Percentiles rank a stretch among this genome's conserved stretches.
phyloP scores from a whole-genome alignment of 2,888 invertebrate genomes.

The Andrena hattorfiana region DNA sequence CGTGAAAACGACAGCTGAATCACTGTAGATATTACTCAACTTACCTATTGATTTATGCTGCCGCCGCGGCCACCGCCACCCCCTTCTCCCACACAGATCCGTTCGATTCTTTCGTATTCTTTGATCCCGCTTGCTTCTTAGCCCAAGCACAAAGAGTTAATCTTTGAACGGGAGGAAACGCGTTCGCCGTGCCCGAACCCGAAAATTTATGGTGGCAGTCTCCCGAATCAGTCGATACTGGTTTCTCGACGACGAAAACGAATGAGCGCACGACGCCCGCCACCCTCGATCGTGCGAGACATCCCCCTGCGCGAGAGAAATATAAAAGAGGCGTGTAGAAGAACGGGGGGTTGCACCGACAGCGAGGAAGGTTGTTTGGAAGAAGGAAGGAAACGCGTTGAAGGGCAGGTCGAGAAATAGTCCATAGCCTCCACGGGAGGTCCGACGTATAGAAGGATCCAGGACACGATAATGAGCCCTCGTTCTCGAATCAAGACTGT shows the following conservation, averaged over 20 bases:
- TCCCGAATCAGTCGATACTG: background rate
- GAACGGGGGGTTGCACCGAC: background rate
- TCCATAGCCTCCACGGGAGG: conserved; percentile 71
- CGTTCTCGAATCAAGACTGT: conserved; percentile 80
- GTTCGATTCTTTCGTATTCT: too few relatives aligned
- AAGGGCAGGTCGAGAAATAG: conserved; percentile 65
- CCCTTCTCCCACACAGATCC: too few relatives aligned
- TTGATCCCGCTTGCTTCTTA: too few relatives aligned
- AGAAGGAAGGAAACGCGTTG: conserved; percentile 26
- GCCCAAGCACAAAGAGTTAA: background rate
- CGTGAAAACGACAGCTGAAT: conserved; percentile 17
- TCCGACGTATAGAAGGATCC: conserved; percentile 48
- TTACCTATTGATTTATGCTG: background rate
- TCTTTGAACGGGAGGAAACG: background rate
- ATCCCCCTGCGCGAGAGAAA: background rate
- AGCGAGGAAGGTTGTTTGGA: conserved; percentile 1
- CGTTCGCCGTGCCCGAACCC: background rate
- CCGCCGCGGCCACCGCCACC: too few relatives aligned
- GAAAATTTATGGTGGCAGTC: conserved; percentile 1
- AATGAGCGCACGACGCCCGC: background rate
- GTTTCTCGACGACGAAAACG: background rate
- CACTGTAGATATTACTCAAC: background rate
- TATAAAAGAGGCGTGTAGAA: conserved; percentile 1
- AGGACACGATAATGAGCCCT: conserved; percentile 78
- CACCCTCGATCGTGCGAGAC: background rate